Conservation (phyloP, 2,797 vertebrate species). For the Enteromius trimaculatus region DNA sequence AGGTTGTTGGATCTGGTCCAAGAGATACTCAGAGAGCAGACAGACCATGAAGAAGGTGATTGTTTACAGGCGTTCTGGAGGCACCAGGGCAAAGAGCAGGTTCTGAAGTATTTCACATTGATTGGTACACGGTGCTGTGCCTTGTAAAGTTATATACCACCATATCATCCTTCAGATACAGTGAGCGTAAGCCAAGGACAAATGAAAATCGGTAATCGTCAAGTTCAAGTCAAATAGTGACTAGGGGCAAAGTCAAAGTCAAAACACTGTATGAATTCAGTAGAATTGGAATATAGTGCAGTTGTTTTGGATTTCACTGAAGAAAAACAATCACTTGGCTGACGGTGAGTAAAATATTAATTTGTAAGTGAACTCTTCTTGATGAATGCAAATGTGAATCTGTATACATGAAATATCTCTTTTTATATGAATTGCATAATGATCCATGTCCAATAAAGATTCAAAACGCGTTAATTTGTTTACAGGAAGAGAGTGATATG, state of each 20-base stretch:
- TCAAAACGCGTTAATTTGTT: conserved; percentile 1
- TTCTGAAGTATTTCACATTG: conserved; percentile 28
- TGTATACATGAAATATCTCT: background rate
- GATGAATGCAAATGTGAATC: background rate
- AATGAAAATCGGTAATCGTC: background rate
- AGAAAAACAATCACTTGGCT: background rate
- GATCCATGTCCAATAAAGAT: background rate
- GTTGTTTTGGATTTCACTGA: background rate
- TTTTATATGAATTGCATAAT: conserved; percentile 16
- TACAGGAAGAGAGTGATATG: background rate
- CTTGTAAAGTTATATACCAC: conserved; percentile 7
- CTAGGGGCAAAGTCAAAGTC: background rate
- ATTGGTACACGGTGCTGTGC: background rate
- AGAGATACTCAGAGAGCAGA: conserved; percentile 24
- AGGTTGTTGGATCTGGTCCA: conserved; percentile 24
- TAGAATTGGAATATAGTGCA: too few relatives aligned
- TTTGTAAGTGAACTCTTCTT: background rate
- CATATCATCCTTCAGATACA: background rate
- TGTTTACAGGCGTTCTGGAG: conserved; percentile 48
- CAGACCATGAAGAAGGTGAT: conserved; percentile 40
- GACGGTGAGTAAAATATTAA: background rate
- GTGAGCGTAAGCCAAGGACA: background rate
- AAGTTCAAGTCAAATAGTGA: background rate
- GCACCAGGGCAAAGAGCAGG: background rate
- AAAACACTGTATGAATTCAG: too few relatives aligned